Conservation (phyloP, 2,888 invertebrate genomes). For the Vanessa cardui region DNA sequence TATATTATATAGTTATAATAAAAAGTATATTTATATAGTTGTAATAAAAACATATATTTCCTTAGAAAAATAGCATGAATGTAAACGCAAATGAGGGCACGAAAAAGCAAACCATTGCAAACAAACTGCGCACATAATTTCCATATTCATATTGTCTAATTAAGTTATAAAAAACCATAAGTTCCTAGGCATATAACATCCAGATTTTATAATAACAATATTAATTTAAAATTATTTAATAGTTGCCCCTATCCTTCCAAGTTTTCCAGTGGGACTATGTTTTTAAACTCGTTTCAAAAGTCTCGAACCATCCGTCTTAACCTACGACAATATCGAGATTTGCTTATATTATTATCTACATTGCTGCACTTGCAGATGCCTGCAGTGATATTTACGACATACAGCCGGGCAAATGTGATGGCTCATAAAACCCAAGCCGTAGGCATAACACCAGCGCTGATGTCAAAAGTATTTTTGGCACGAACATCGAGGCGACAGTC, state of each 20-base stretch:
- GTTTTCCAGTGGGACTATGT: not conserved
- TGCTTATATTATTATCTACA: slow-evolving; percentile 13
- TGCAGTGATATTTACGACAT: slow-evolving; percentile 61
- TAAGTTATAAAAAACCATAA: too few relatives aligned
- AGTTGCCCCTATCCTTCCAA: not conserved
- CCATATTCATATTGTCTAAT: too few relatives aligned
- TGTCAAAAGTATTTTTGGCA: slow-evolving; percentile 77
- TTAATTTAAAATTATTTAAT: too few relatives aligned
- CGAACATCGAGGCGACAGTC: slow-evolving; percentile 55
- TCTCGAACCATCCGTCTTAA: slow-evolving; percentile 16
- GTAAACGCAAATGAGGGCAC: not conserved
- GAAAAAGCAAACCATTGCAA: not conserved
- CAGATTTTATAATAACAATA: too few relatives aligned
- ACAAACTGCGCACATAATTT: too few relatives aligned
- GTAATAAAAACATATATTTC: not conserved
- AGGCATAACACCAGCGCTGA: slow-evolving; percentile 60
- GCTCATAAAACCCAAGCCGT: slow-evolving; percentile 71
- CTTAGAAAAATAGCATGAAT: not conserved
- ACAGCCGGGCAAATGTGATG: slow-evolving; percentile 68
- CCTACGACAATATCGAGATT: slow-evolving; percentile 27
- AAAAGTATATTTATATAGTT: not conserved
- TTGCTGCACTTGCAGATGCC: slow-evolving; percentile 61
- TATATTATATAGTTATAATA: not conserved
- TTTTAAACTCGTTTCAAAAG: not conserved
- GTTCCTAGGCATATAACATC: too few relatives aligned